phyloP scores from a whole-genome alignment of 2,888 invertebrate genomes.

The Aethes cnicana region DNA sequence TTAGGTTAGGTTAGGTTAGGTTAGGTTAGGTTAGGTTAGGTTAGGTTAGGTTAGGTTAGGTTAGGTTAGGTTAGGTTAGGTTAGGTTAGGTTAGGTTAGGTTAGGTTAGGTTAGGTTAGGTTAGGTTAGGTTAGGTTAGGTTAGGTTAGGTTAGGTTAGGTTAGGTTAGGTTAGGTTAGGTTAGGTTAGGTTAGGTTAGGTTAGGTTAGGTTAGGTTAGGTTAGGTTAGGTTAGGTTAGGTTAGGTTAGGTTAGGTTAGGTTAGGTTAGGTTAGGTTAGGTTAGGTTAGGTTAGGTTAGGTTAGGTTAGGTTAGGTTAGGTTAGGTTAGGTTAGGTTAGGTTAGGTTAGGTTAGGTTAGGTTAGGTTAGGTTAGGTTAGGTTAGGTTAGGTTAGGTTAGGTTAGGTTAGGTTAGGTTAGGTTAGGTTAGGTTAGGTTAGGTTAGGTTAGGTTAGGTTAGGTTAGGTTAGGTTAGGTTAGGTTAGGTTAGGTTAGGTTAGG shows the following conservation, averaged over 20 bases:
- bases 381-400: slow-evolving; percentile 23
- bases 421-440: too few relatives aligned
- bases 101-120: slow-evolving; percentile 1
- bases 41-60: slow-evolving; percentile 19
- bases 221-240: slow-evolving; percentile 23
- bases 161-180: slow-evolving; percentile 24
- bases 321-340: slow-evolving; percentile 23
- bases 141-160: slow-evolving; percentile 31
- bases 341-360: slow-evolving; percentile 23
- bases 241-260: slow-evolving; percentile 23
- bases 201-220: slow-evolving; percentile 23
- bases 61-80: slow-evolving; percentile 1
- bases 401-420: too few relatives aligned
- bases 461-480: too few relatives aligned
- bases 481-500: too few relatives aligned
- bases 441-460: too few relatives aligned
- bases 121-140: slow-evolving; percentile 2
- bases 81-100: slow-evolving; percentile 1
- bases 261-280: slow-evolving; percentile 23
- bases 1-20: slow-evolving; percentile 31
- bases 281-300: slow-evolving; percentile 23
- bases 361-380: slow-evolving; percentile 23
- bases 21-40: slow-evolving; percentile 31
- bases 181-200: slow-evolving; percentile 17
- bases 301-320: slow-evolving; percentile 23